These are phyloP conservation scores for Myotis brandtii DNA, from an alignment of 2,113 vertebrate species.

Conservation along the genomic window DNA sequence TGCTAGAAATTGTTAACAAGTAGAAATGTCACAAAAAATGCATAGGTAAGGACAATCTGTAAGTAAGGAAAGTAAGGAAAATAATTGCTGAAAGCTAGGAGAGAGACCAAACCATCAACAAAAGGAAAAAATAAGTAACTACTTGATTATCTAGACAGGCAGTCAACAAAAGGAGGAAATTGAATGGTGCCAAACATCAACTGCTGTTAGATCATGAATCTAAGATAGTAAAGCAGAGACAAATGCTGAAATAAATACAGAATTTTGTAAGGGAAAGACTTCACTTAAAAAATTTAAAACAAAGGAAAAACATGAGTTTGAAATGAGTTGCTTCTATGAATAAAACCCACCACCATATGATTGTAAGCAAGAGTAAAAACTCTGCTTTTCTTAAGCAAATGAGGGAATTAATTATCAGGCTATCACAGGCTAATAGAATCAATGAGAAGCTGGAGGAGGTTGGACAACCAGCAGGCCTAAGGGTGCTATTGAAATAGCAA, in stretches of 20 bases:
- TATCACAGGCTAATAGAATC: not conserved
- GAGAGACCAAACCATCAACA: not conserved
- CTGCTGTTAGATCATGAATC: not conserved
- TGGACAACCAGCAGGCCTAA: not conserved
- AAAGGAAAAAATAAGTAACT: conserved; percentile 36
- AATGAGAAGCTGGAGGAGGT: not conserved
- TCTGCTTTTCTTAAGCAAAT: conserved; percentile 24
- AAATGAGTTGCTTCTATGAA: not conserved
- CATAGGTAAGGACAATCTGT: not conserved
- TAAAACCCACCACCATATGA: not conserved
- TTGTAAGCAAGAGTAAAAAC: conserved; percentile 6
- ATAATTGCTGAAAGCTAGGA: conserved; percentile 16
- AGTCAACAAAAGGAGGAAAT: conserved; percentile 52
- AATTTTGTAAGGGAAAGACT: conserved; percentile 24
- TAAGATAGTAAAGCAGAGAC: not conserved
- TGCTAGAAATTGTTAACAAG: conserved; percentile 52
- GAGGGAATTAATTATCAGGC: not conserved
- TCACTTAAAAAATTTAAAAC: conserved; percentile 24
- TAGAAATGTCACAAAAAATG: conserved; percentile 49
- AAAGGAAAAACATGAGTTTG: not conserved
- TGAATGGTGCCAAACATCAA: not conserved
- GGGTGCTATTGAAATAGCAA: not conserved
- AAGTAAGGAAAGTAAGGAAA: conserved; percentile 38
- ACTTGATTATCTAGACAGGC: conserved; percentile 45
- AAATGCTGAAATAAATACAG: not conserved